Percentiles rank a stretch among this genome's conserved stretches.
phyloP scores from a whole-genome alignment of 2,797 vertebrate genomes.

The Glyptemys insculpta region DNA sequence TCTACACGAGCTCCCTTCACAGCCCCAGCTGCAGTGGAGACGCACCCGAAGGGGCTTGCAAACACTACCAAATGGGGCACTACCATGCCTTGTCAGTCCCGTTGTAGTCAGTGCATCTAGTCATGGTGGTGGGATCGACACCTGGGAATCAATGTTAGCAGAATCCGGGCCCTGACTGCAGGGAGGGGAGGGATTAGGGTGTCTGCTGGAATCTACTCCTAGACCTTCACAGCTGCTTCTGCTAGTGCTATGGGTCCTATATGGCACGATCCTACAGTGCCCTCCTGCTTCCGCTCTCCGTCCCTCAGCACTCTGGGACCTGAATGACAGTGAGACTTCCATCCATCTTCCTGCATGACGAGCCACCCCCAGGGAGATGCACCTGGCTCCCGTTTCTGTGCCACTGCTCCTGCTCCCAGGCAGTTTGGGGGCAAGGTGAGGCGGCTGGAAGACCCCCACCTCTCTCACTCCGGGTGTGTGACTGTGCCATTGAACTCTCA shows the following conservation, averaged over 20 bases:
- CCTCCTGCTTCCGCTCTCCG: not conserved
- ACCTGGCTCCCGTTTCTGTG: not conserved
- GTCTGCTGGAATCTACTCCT: not conserved
- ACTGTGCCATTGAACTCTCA: not conserved
- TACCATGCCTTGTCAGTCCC: not conserved
- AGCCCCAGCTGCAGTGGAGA: not conserved
- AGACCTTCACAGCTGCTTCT: not conserved
- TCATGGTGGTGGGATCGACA: not conserved
- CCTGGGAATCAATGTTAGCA: not conserved
- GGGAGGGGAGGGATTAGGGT: too few relatives aligned
- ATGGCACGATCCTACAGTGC: not conserved
- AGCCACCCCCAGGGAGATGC: not conserved
- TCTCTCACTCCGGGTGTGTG: not conserved
- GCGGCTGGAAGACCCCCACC: not conserved
- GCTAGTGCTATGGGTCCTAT: not conserved
- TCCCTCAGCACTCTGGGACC: not conserved
- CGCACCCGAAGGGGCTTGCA: not conserved
- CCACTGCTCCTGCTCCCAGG: not conserved
- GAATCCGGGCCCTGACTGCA: not conserved
- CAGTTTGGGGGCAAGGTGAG: not conserved
- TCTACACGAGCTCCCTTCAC: too few relatives aligned
- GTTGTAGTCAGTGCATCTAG: not conserved
- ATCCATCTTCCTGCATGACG: not conserved
- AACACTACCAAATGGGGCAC: not conserved
- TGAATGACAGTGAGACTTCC: not conserved